Percentiles rank a stretch among this genome's conserved stretches.
phyloP scores from a whole-genome alignment of 1,140 invertebrate genomes.

The Drosophila kanapiae region DNA sequence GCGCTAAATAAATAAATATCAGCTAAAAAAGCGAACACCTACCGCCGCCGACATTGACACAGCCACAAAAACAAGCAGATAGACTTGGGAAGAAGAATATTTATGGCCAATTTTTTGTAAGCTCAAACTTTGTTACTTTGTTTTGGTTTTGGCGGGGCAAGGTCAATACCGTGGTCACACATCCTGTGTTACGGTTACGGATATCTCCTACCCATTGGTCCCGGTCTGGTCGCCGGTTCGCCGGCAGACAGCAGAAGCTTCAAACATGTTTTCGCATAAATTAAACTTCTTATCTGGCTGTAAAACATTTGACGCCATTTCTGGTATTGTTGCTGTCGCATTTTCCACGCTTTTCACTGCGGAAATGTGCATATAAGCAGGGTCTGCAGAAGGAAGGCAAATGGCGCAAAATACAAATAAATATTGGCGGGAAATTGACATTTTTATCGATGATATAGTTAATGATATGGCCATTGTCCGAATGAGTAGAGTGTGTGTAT shows the following conservation, averaged over 20 bases:
- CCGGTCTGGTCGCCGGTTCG: constrained; percentile 14
- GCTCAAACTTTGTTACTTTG: constrained; percentile 15
- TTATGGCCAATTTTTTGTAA: constrained; percentile 58
- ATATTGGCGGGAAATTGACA: constrained; percentile 61
- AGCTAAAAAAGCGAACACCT: constrained; percentile 29
- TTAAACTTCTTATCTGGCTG: constrained; percentile 84
- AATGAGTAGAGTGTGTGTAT: constrained; percentile 2
- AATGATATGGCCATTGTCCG: constrained; percentile 60
- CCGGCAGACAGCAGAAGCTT: constrained; percentile 37
- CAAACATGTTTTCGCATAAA: constrained; percentile 85
- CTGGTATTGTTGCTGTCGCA: constrained; percentile 41
- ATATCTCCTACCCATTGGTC: constrained; percentile 20
- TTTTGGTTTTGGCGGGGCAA: constrained; percentile 44
- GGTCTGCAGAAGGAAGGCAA: constrained; percentile 13
- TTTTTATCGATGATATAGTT: constrained; percentile 74
- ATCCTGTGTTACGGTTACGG: constrained; percentile 28
- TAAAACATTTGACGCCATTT: constrained; percentile 81
- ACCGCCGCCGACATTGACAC: constrained; percentile 43
- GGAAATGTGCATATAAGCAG: constrained; percentile 67
- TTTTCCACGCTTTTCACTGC: constrained; percentile 40
- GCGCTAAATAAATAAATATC: constrained; percentile 82
- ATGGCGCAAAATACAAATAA: constrained; percentile 59
- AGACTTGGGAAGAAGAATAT: constrained; percentile 49
- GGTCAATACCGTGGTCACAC: constrained; percentile 69
- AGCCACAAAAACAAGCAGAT: constrained; percentile 65